Percentiles rank a stretch among this genome's conserved stretches.
Evolutionary conservation across 2,888 invertebrate genomes (phyloP).

Genomic region (Escarpia spicata): DNA sequence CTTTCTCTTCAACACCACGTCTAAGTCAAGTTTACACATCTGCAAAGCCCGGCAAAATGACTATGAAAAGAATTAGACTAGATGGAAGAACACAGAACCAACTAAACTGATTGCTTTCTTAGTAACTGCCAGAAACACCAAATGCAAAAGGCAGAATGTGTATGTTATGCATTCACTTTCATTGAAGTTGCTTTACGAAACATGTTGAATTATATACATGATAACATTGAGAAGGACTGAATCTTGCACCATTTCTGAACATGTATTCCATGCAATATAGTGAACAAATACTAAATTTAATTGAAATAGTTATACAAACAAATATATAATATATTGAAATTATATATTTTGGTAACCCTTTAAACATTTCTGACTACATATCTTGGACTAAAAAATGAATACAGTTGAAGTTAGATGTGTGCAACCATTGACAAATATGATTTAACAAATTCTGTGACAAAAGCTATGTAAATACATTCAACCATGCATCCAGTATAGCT

Average conservation of each 20-base stretch:
- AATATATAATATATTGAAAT: too few relatives aligned
- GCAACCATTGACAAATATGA: not conserved
- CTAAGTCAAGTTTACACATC: not conserved
- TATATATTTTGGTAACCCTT: too few relatives aligned
- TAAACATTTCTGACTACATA: too few relatives aligned
- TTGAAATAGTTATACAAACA: not conserved
- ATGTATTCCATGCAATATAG: not conserved
- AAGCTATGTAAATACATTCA: not conserved
- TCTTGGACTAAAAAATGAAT: not conserved
- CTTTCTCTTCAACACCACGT: not conserved
- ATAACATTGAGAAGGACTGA: too few relatives aligned
- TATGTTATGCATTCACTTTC: not conserved
- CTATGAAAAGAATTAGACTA: not conserved
- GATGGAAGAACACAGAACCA: not conserved
- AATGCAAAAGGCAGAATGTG: slow-evolving; percentile 10
- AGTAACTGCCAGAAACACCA: slow-evolving; percentile 5
- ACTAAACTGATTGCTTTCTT: not conserved
- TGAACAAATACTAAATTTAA: not conserved
- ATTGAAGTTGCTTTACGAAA: not conserved
- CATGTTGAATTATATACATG: too few relatives aligned
- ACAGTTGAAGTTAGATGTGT: not conserved
- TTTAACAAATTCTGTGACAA: not conserved
- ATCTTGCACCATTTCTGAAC: not conserved
- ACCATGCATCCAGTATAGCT: not conserved
- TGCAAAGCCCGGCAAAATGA: not conserved